Conservation (phyloP, 2,888 invertebrate genomes). For the Mythimna lalbum region DNA sequence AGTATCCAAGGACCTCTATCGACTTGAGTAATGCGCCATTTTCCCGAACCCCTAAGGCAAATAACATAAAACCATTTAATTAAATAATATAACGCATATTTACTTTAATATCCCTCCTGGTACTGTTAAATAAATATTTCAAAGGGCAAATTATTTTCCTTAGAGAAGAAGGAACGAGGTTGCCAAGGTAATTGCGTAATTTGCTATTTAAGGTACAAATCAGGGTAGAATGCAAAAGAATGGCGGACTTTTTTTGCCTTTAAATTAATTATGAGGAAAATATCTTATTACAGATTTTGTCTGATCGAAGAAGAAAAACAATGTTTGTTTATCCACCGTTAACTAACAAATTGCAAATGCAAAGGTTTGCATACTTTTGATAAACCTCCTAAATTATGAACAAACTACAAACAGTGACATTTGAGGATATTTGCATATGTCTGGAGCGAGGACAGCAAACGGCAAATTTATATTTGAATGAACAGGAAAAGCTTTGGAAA, state of each 20-base stretch:
- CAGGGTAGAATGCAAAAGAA: slow-evolving; percentile 23
- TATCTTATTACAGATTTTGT: slow-evolving; percentile 9
- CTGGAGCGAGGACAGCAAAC: slow-evolving; percentile 1
- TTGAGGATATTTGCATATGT: slow-evolving; percentile 24
- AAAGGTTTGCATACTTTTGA: slow-evolving; percentile 10
- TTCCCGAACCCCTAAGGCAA: slow-evolving; percentile 51
- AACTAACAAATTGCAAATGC: not conserved
- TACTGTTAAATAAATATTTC: slow-evolving; percentile 60
- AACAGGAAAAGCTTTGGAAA: slow-evolving; percentile 25
- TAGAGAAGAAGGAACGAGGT: slow-evolving; percentile 31
- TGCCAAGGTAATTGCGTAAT: slow-evolving; percentile 51
- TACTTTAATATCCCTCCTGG: slow-evolving; percentile 58
- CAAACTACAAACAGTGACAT: slow-evolving; percentile 19
- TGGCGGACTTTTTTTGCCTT: slow-evolving; percentile 20
- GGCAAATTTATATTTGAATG: slow-evolving; percentile 14
- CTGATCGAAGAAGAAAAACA: too few relatives aligned
- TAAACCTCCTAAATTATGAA: slow-evolving; percentile 19
- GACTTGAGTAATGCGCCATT: slow-evolving; percentile 48
- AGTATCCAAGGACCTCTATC: slow-evolving; percentile 21
- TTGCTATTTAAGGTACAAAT: slow-evolving; percentile 46
- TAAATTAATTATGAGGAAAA: slow-evolving; percentile 36
- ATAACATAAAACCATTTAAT: slow-evolving; percentile 66
- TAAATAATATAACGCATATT: slow-evolving; percentile 62
- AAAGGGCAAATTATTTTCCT: slow-evolving; percentile 56
- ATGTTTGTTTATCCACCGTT: not conserved